Evolutionary conservation across 2,797 vertebrate species (phyloP), one percentile per base, ranked within the genome.

Genomic region (Paedocypris micromegethes): DNA sequence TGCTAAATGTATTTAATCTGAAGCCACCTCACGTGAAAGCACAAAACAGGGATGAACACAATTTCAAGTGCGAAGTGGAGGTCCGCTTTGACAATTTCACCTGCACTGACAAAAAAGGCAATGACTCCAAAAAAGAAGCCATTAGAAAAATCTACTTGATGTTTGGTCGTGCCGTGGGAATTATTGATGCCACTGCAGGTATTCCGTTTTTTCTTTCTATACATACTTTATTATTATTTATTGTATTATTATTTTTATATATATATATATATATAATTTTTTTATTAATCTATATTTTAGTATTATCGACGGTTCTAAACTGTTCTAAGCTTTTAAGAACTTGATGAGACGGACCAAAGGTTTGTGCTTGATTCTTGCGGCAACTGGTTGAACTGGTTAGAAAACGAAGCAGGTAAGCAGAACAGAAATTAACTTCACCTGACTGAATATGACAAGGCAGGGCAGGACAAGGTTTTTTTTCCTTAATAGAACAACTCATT

Each of bases 1-100:
- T 78, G 6, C 66, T 80, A 39, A 45, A 2, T 3, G 1, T 74
- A 23, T 76, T 5, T 60, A 9, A 74, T 58, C 78, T 80, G 9
- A 67, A 60, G 38, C 41, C 72, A 7, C 71, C 78, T 9, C 58
- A 56, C 6, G 66, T 76, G 56, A 72, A 43, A 1, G 3, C 51
- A 5, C 42, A 59, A 6, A 7, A 37, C 6, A 9, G 69, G 2
- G 39, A n/a, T 51, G 54, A 76, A 9, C 40, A 39, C 4, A 62
- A 51, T 9, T 59, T 68, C 48, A 68, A 8, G 52, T 54, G 53
- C 4, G 55, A 2, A 3, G 59, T 74, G 41, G 4, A 37, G 5
- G 52, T 78, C 65, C 52, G 44, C 48, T 46, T 80, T 48, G 76
- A 76, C 2, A 45, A 73, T 0, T 76, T 46, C 37, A 76, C 48